Conservation (phyloP, 2,888 invertebrate species). For the Didymodactylos carnosus region DNA sequence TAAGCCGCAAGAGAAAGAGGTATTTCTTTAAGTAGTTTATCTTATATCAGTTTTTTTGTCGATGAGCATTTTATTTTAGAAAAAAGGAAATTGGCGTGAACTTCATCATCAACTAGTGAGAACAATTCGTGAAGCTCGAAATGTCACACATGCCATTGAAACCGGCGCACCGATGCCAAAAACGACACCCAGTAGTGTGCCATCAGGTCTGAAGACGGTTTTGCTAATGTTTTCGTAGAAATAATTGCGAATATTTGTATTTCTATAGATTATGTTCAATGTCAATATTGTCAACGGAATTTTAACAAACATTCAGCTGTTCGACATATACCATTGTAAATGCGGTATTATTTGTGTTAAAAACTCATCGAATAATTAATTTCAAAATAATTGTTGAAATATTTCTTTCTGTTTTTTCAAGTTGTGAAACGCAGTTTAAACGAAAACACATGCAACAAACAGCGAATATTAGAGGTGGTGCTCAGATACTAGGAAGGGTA, state of each 20-base stretch:
- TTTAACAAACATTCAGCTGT: constrained; percentile 76
- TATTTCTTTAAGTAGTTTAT: too few relatives aligned
- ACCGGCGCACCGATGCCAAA: constrained; percentile 37
- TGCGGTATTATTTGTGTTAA: not conserved
- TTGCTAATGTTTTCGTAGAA: not conserved
- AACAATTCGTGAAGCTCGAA: constrained; percentile 69
- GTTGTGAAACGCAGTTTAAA: constrained; percentile 1
- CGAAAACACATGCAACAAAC: not conserved
- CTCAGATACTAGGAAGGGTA: not conserved
- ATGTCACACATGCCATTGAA: constrained; percentile 41
- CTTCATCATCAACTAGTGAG: constrained; percentile 81
- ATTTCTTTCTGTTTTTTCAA: not conserved
- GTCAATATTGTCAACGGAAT: constrained; percentile 65
- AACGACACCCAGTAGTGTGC: constrained; percentile 28
- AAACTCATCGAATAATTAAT: not conserved
- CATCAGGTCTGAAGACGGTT: constrained; percentile 20
- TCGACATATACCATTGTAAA: constrained; percentile 65
- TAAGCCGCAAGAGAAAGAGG: too few relatives aligned
- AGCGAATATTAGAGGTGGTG: not conserved
- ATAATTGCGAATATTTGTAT: not conserved
- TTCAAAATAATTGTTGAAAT: not conserved
- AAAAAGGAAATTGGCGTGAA: constrained; percentile 53
- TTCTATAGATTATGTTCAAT: constrained; percentile 45
- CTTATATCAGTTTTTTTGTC: too few relatives aligned
- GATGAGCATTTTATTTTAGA: not conserved